Evolutionary conservation across 2,888 invertebrate species (phyloP), one percentile per base, ranked within the genome.

Genomic region (Entomobrya multifasciata): DNA sequence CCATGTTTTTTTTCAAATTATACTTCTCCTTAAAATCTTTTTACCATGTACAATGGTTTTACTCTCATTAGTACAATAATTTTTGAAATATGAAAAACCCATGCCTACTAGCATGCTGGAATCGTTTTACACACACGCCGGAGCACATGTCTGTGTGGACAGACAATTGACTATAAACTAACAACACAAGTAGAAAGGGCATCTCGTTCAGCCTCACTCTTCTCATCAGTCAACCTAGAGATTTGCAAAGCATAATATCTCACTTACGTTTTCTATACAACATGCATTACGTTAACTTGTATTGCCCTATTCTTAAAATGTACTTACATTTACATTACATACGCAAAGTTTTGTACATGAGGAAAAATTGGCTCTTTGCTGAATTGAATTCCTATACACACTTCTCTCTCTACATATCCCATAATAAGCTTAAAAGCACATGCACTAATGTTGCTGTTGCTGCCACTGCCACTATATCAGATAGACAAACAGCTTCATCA

Each of bases 131-230:
- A 76, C 76, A 76, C 74, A 74, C 70, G 67, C 83, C 77, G 81
- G 87, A 88, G 88, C 88, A 88, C 88, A 88, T 88, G 88, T 88
- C 88, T 88, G 88, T 81, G 52, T 80, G 57, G 84, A 86, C 88
- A 88, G 88, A 88, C 86, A 83, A 88, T 88, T 86, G 82, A 88
- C 83, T 87, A 60, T 80, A 77, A 86, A 88, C 88, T 88, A 88
- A 88, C 80, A 65, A 81, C 62, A 76, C 86, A 74, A 80, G 78
- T 74, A 78, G 88, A 88, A 86, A 82, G 67, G 87, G 86, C 77
- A 86, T 86, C 74, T 65, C 27, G 80, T 36, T 86, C 47, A 80
- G 86, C 60, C 86, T 72, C 79, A 86, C 41, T 72, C 79, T 62
- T 65, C 55, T 74, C 30, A 57, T 15, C 76, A 86, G 79, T 86